These are phyloP conservation scores for Caenorhabditis sp. DNA, from an alignment of 2,888 invertebrate genomes.

Conservation along the genomic window DNA sequence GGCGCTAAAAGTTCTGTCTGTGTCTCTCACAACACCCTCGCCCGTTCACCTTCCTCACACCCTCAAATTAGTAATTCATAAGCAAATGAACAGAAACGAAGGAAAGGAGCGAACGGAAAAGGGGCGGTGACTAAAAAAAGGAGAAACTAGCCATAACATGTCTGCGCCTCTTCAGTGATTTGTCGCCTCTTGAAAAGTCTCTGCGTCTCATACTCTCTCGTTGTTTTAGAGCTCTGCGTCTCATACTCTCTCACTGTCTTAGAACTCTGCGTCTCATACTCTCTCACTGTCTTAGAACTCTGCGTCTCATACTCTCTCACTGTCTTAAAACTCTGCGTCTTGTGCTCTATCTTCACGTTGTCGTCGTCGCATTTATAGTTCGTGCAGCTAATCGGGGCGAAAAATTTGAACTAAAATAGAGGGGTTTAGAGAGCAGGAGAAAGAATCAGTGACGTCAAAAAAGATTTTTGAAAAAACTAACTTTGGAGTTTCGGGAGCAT, in stretches of 20 bases:
- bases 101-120: not conserved
- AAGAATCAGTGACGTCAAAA: slow-evolving; percentile 1
- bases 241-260: slow-evolving; percentile 9
- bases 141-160: not conserved
- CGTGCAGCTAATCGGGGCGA: too few species aligned
- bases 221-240: not conserved
- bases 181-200: not conserved
- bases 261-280: too few species aligned
- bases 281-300: too few species aligned
- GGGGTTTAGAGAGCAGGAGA: slow-evolving; percentile 7
- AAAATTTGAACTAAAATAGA: slow-evolving; percentile 11
- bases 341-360: slow-evolving; percentile 10
- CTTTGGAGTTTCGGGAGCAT: too few species aligned
- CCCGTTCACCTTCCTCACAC: not conserved
- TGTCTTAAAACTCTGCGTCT: not conserved
- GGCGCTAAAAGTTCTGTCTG: not conserved
- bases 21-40: not conserved
- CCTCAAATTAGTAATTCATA: not conserved
- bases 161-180: not conserved
- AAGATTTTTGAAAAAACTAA: not conserved
- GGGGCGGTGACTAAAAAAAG: not conserved
- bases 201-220: slow-evolving; percentile 24
- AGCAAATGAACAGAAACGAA: not conserved
- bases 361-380: not conserved
- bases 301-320: slow-evolving; percentile 21